Conservation (phyloP, 2,797 vertebrate species). For the Syndactyla subalaris region DNA sequence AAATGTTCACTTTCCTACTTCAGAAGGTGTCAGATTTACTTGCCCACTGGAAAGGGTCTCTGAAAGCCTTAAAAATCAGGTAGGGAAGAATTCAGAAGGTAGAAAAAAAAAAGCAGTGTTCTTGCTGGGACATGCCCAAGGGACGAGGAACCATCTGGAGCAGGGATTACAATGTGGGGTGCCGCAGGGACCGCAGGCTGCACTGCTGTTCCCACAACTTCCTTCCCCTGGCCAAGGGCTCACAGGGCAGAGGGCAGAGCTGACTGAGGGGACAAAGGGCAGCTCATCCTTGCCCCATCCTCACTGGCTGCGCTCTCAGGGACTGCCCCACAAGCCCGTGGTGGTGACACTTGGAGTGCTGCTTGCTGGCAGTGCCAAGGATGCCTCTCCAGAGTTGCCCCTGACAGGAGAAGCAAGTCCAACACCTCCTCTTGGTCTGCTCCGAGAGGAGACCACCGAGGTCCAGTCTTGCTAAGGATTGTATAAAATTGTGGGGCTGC, state of each 20-base stretch:
- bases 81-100: background rate
- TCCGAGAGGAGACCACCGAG: rapidly evolving
- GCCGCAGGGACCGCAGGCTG: rapidly evolving
- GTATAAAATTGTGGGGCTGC: background rate
- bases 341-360: background rate
- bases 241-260: background rate
- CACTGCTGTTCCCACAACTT: background rate
- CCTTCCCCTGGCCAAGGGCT: background rate
- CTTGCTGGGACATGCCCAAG: rapidly evolving
- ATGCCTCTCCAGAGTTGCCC: background rate
- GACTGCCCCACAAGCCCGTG: background rate
- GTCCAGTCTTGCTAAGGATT: background rate
- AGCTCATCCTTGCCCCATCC: background rate
- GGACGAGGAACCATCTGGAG: background rate
- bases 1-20: background rate
- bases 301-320: background rate
- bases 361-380: rapidly evolving
- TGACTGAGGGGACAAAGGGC: background rate
- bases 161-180: background rate
- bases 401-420: background rate
- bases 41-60: background rate
- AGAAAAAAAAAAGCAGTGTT: background rate
- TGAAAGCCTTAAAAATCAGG: background rate
- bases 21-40: background rate
- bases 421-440: background rate